A percentile compares a stretch with the other conserved stretches of the same genome.
These are phyloP conservation scores for Semnopithecus entellus DNA, from an alignment of 2,113 vertebrate genomes.

Conservation along the genomic window DNA sequence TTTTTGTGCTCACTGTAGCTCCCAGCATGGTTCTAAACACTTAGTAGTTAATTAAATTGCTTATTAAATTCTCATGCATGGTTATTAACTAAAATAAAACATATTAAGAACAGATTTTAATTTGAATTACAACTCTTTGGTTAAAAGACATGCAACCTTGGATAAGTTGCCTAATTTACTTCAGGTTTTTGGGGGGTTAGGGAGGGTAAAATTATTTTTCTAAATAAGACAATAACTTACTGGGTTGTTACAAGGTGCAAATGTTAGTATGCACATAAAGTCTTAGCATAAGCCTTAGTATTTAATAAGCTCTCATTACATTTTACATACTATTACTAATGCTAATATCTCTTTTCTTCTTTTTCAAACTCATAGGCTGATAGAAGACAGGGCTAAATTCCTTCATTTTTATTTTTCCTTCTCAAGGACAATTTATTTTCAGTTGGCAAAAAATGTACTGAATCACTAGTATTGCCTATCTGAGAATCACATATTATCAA, in stretches of 20 bases:
- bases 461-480: neutral
- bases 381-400: neutral
- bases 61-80: constrained; percentile 31
- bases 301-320: neutral
- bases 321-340: neutral
- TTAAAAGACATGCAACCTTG: neutral
- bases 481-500: constrained; percentile 5
- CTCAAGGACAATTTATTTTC: neutral
- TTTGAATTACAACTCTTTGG: neutral
- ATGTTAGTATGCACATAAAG: neutral
- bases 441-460: neutral
- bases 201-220: neutral
- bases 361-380: neutral
- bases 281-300: neutral
- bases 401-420: neutral
- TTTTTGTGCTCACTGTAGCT: neutral
- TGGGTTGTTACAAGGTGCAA: neutral
- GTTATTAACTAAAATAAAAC: constrained; percentile 8
- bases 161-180: neutral
- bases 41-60: constrained; percentile 13
- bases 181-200: neutral
- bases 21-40: neutral
- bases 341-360: neutral
- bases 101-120: neutral
- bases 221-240: neutral